Percentiles rank a stretch among this genome's conserved stretches.
Evolutionary conservation across 1,140 invertebrate species (phyloP).

Genomic region (Wiebesia pumilae): DNA sequence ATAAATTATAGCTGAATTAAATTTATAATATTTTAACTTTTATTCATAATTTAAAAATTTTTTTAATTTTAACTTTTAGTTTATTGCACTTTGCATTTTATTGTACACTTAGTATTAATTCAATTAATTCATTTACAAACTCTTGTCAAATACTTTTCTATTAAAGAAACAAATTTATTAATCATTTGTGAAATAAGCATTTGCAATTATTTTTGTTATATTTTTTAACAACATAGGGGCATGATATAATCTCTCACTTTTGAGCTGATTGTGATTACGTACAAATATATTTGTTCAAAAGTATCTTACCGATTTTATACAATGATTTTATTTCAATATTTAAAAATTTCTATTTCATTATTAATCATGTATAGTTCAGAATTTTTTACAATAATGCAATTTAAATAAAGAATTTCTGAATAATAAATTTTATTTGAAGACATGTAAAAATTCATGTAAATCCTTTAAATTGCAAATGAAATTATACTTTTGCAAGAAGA

Average conservation of each 20-base stretch:
- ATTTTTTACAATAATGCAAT: background rate
- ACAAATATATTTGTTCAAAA: background rate
- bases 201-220: slow-evolving; percentile 12
- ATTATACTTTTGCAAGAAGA: background rate
- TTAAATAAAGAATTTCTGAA: background rate
- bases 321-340: background rate
- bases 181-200: slow-evolving; percentile 19
- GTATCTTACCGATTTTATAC: slow-evolving; percentile 7
- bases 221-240: background rate
- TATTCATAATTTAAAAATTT: background rate
- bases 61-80: background rate
- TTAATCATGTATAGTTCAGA: background rate
- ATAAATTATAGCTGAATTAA: too few species aligned
- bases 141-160: background rate
- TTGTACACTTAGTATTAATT: too few species aligned
- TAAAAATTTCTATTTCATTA: slow-evolving; percentile 19
- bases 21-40: background rate
- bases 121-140: background rate
- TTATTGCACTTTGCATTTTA: too few species aligned
- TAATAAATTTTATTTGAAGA: background rate
- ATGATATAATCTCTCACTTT: slow-evolving; percentile 18
- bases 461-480: background rate
- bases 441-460: background rate
- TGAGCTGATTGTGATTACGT: slow-evolving; percentile 5
- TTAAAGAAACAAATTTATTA: slow-evolving; percentile 20